These are phyloP conservation scores for Tangara arthus DNA, from an alignment of 2,797 vertebrate species.

Conservation along the genomic window DNA sequence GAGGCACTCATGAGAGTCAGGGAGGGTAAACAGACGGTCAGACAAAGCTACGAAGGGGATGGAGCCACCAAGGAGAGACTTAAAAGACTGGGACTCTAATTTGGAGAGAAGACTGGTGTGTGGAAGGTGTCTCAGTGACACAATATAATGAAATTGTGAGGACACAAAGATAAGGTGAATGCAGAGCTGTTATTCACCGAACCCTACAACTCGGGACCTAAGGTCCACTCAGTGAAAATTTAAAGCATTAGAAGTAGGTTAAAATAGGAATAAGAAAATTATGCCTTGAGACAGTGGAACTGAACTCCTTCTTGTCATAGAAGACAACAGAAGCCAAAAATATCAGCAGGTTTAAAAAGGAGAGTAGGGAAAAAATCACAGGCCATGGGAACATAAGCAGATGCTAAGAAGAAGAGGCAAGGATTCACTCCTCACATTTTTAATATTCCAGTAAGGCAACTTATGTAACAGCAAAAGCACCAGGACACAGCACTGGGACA, in stretches of 20 bases:
- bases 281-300: background rate
- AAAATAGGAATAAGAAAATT: background rate
- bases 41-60: background rate
- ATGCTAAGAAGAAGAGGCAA: background rate
- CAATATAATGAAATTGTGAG: background rate
- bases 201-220: background rate
- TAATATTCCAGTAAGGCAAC: background rate
- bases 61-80: background rate
- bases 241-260: background rate
- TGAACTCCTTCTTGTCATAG: background rate
- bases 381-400: background rate
- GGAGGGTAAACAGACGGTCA: background rate
- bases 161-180: background rate
- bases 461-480: background rate
- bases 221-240: background rate
- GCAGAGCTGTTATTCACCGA: background rate
- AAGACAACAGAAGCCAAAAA: background rate
- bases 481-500: background rate
- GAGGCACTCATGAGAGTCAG: background rate
- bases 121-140: background rate
- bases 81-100: background rate
- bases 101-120: background rate
- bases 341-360: background rate
- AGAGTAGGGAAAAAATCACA: background rate
- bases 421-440: background rate